These are phyloP conservation scores for Fundulus diaphanus DNA, from an alignment of 2,797 vertebrate genomes.

Conservation along the genomic window DNA sequence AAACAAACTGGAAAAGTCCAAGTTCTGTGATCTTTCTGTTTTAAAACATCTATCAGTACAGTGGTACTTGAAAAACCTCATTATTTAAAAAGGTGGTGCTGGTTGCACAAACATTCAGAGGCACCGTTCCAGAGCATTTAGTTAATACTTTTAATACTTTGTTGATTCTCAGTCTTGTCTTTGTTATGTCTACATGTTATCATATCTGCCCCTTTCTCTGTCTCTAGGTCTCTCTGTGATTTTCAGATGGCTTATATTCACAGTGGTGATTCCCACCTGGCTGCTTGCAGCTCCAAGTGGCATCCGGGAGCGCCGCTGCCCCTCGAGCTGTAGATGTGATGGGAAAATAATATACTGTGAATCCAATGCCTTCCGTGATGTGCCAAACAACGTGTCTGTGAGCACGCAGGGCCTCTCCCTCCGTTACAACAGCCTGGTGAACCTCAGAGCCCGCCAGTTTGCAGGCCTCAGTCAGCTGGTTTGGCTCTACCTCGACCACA, in stretches of 20 bases:
- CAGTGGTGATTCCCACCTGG: slow-evolving; percentile 72
- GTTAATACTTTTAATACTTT: too few species aligned
- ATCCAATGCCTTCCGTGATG: slow-evolving; percentile 93
- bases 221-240: slow-evolving; percentile 78
- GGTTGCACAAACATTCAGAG: not conserved
- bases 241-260: slow-evolving; percentile 78
- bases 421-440: slow-evolving; percentile 96
- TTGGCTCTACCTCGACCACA: slow-evolving; percentile 98
- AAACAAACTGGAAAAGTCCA: not conserved
- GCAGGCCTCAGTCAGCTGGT: slow-evolving; percentile 93
- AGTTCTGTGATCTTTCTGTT: not conserved
- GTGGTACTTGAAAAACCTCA: not conserved
- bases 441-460: slow-evolving; percentile 92
- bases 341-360: slow-evolving; percentile 99
- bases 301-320: slow-evolving; percentile 92
- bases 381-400: slow-evolving; percentile 93
- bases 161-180: not conserved
- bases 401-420: slow-evolving; percentile 95
- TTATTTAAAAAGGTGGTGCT: not conserved
- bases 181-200: slow-evolving; percentile 10
- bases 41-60: not conserved
- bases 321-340: slow-evolving; percentile 94
- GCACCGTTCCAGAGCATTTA: not conserved
- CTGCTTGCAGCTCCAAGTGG: slow-evolving; percentile 82
- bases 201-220: slow-evolving; percentile 47